Evolutionary conservation across 2,113 vertebrate species (phyloP), one percentile per base, ranked within the genome.

Genomic region (Benitochromis conjunctus): DNA sequence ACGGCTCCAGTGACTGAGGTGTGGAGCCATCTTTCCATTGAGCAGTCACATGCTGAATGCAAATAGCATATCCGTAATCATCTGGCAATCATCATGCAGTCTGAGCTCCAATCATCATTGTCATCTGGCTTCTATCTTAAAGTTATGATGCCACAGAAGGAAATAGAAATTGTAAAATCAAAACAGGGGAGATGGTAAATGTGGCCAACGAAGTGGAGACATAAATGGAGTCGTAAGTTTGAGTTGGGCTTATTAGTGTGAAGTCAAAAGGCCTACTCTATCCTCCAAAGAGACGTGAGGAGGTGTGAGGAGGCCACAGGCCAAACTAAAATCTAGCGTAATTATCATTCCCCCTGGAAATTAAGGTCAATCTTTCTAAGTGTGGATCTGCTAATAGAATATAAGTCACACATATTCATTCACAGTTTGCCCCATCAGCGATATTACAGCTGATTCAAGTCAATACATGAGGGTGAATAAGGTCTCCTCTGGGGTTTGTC

Each of bases 331-430:
- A 90, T 91, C 85, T 81, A 9, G 3, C 57, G 58, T 93, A 91
- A 93, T 94, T 89, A 93, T 86, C 89, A 31, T 86, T 92, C 89
- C 92, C 78, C 9, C 36, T 85, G 91, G 90, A 94, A 94, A 94
- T 95, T 82, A 92, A 69, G 60, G 43, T 80, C 84, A 91, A 94
- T 92, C 93, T 95, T 92, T 95, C 51, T 80, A 58, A 88, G 88
- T 84, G 54, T 46, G 18, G 82, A 81, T 80, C 79, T 46, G 81
- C 78, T 91, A 91, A 91, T 90, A 91, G 66, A 94, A 91, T 94
- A 84, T 60, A 89, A 86, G 86, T 92, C 79, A 89, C 85, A 86
- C 54, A 84, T 58, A 87, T 89, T 88, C 86, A 69, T 79, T 92
- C 60, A 12, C 41, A 69, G 53, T 89, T 46, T 81, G 85, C 36